Conservation (phyloP, 2,797 vertebrate species). For the Hylomyscus alleni region DNA sequence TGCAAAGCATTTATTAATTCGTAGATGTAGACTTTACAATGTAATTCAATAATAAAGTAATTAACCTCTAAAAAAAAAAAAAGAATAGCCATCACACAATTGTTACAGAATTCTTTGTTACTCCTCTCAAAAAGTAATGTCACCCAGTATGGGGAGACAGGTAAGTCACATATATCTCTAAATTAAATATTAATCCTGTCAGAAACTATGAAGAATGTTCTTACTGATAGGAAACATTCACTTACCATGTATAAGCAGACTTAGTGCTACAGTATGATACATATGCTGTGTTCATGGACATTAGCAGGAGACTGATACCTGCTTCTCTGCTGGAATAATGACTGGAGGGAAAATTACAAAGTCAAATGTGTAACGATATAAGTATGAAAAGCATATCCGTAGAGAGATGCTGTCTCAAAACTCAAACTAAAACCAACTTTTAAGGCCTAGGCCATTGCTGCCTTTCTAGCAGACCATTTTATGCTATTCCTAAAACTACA, state of each 20-base stretch:
- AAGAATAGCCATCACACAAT: neutral
- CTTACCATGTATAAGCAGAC: neutral
- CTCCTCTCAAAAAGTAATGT: too few relatives aligned
- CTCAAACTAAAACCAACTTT: neutral
- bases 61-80: conserved; percentile 83
- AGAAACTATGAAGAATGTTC: neutral
- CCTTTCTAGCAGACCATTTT: too few relatives aligned
- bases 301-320: neutral
- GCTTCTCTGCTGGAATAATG: neutral
- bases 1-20: conserved; percentile 78
- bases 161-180: neutral
- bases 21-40: conserved; percentile 82
- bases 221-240: neutral
- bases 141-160: neutral
- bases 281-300: neutral
- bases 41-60: conserved; percentile 83
- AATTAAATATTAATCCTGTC: neutral
- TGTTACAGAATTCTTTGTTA: too few relatives aligned
- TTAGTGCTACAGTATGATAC: neutral
- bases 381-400: neutral
- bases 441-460: too few relatives aligned
- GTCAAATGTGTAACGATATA: neutral
- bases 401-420: neutral
- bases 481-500: too few relatives aligned
- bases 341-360: neutral